Evolutionary conservation across 2,113 vertebrate genomes (phyloP), one percentile per base, ranked within the genome.

Genomic region (Prochilodus magdalenae): DNA sequence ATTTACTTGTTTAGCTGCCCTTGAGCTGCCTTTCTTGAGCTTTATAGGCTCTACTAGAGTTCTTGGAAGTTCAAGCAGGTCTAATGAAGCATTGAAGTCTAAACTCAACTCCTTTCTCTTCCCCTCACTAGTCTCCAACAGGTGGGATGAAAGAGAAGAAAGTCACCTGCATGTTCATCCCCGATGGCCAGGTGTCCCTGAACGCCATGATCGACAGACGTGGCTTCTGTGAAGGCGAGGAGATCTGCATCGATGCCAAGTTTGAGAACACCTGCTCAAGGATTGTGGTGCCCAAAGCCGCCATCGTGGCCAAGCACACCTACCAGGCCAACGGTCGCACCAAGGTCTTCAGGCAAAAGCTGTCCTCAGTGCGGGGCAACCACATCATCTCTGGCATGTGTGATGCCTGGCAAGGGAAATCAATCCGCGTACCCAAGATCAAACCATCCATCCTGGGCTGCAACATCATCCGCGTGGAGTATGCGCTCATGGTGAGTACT

Each of bases 211-310:
- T 99, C 0, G 97, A 99, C 86, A 93, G 97, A 16, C 96, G 94
- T 0, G 98, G 98, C 0, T 99, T 97, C 79, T 99, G 98, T 0
- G 96, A 98, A 88, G 98, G 98, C 0, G 98, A 99, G 0, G 96
- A 99, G 1, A 99, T 99, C 87, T 96, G 91, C 78, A 98, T 99
- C 84, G 96, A 96, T 0, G 98, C 98, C 0, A 97, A 99, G 86
- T 99, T 99, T 0, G 97, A 99, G 91, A 99, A 99, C 87, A 99
- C 96, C 0, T 98, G 97, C 86, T 99, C 98, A 0, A 96, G 98
- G n/a, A 99, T 99, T 0, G 96, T 99, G 85, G 94, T 99, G 67
- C 98, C 98, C 82, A 99, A 99, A 82, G 97, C 98, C 0, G 97
- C 98, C 89, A 98, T 99, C 24, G 60, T 98, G 0, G 94, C 97